Percentiles rank a stretch among this genome's conserved stretches.
Evolutionary conservation across 2,113 vertebrate species (phyloP).

Genomic region (Corvus hawaiiensis): DNA sequence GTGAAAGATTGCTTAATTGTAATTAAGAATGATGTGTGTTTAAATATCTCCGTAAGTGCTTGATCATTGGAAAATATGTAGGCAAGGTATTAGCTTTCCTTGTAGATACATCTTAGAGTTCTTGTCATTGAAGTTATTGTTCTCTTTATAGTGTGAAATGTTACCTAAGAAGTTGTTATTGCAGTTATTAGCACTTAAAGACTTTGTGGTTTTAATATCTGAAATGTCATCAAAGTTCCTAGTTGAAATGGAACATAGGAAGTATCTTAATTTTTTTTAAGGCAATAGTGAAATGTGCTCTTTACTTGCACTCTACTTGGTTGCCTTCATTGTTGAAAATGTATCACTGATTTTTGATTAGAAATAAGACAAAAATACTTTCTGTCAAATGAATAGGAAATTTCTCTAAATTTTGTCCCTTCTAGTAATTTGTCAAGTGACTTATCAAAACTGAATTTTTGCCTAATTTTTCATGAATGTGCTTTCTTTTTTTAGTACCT

Average conservation of each 20-base stretch:
- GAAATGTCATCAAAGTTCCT: neutral
- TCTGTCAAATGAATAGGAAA: neutral
- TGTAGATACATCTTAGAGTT: neutral
- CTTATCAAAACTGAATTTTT: neutral
- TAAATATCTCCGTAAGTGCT: neutral
- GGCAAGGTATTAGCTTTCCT: neutral
- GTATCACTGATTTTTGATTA: neutral
- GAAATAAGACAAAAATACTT: neutral
- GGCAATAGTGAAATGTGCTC: rapidly evolving
- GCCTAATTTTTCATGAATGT: neutral
- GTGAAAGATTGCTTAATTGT: neutral
- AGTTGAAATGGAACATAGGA: neutral
- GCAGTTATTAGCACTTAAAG: neutral
- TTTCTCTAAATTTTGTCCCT: neutral
- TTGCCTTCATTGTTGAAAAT: neutral
- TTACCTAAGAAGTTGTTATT: neutral
- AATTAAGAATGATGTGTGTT: neutral
- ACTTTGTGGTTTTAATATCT: neutral
- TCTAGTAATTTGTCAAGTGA: neutral
- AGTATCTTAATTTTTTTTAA: neutral
- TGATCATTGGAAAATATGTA: neutral
- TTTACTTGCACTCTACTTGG: neutral
- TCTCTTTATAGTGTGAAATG: neutral
- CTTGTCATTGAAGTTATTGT: neutral
- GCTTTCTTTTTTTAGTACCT: neutral